Percentiles rank a stretch among this genome's conserved stretches.
Conservation (phyloP, 2,888 invertebrate genomes). For the Carpatolechia fugitivella region DNA sequence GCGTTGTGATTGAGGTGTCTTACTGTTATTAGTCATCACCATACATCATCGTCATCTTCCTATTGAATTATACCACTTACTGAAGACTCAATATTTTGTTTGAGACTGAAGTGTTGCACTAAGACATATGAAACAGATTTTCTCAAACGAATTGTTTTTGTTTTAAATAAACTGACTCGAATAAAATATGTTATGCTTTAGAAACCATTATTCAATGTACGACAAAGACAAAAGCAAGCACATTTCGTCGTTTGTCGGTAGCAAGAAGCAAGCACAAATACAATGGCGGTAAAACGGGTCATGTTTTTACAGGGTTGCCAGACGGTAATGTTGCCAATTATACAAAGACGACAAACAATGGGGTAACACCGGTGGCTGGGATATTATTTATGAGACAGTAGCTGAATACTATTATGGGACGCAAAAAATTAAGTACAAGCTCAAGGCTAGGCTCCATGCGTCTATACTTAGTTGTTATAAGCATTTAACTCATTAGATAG, state of each 20-base stretch:
- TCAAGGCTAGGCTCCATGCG: background rate
- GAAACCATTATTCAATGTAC: background rate
- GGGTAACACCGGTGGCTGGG: slow-evolving; percentile 70
- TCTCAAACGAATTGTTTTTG: no score
- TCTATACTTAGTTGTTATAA: no score
- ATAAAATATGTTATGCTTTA: no score
- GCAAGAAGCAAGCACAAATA: slow-evolving; percentile 16
- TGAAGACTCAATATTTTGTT: no score
- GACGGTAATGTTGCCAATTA: slow-evolving; percentile 44
- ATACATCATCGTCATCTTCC: slow-evolving; percentile 24
- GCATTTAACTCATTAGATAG: no score
- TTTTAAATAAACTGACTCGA: no score
- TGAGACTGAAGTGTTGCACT: no score
- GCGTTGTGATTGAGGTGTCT: slow-evolving; percentile 56
- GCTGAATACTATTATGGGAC: slow-evolving; percentile 48
- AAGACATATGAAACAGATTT: no score
- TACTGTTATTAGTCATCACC: slow-evolving; percentile 50
- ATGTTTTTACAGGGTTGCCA: slow-evolving; percentile 41
- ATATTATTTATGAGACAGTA: slow-evolving; percentile 67
- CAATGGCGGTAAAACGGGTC: slow-evolving; percentile 50
- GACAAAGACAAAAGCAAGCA: background rate
- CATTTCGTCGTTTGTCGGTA: slow-evolving; percentile 7
- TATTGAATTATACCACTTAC: background rate
- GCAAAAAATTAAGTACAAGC: slow-evolving; percentile 36
- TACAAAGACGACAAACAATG: slow-evolving; percentile 51